phyloP scores from a whole-genome alignment of 2,888 invertebrate species.

The Lamproptera curius region DNA sequence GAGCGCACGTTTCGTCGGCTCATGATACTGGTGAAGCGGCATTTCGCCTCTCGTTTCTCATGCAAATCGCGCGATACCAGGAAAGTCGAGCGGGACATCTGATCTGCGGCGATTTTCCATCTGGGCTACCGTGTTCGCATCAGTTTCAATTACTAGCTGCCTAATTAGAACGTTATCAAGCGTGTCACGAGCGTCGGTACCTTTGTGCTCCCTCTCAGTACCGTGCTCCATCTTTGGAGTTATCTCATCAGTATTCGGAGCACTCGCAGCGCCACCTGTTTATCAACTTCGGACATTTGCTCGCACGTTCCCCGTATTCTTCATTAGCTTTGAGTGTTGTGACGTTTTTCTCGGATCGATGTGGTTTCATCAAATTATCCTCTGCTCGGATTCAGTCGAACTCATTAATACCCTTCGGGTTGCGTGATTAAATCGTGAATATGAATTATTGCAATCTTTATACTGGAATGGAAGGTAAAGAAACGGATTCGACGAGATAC shows the following conservation, averaged over 20 bases:
- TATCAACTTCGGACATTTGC: constrained; percentile 5
- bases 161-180: constrained; percentile 16
- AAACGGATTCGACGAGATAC: constrained; percentile 7
- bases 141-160: constrained; percentile 18
- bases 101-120: constrained; percentile 15
- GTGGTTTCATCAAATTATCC: neutral
- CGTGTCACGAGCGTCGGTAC: constrained; percentile 13
- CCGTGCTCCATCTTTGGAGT: neutral
- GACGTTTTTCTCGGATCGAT: neutral
- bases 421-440: neutral
- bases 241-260: constrained; percentile 11
- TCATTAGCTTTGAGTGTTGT: neutral
- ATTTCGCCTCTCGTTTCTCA: constrained; percentile 7
- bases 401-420: neutral
- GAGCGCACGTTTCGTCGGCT: neutral
- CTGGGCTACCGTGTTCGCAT: constrained; percentile 7
- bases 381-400: neutral
- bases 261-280: constrained; percentile 7
- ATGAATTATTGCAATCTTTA: neutral
- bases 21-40: neutral
- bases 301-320: constrained; percentile 6
- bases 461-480: neutral
- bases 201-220: constrained; percentile 1
- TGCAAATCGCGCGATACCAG: constrained; percentile 9
- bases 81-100: constrained; percentile 4